Evolutionary conservation across 2,888 invertebrate species (phyloP).

Genomic region (Chrysomela aeneicollis): DNA sequence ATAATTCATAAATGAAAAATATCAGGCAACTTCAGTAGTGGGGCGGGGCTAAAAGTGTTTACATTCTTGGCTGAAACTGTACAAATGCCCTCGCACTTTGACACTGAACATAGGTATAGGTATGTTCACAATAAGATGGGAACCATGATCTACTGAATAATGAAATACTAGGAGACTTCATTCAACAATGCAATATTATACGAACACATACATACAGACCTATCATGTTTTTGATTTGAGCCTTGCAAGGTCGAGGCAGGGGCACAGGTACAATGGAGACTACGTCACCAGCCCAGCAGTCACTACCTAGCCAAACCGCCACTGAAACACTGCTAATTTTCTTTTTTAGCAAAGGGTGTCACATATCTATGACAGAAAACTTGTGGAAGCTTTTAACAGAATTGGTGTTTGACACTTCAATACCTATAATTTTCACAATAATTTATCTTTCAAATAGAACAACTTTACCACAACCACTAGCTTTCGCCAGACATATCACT

Average conservation of each 20-base stretch:
- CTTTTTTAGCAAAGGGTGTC: constrained; percentile 31
- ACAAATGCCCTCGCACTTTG: constrained; percentile 19
- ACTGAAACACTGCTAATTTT: constrained; percentile 37
- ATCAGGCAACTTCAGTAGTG: constrained; percentile 51
- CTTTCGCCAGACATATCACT: constrained; percentile 58
- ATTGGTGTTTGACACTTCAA: constrained; percentile 26
- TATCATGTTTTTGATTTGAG: constrained; percentile 54
- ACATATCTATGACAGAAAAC: constrained; percentile 51
- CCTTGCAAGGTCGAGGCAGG: constrained; percentile 54
- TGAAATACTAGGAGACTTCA: neutral
- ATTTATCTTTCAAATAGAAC: constrained; percentile 42
- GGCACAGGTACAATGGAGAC: constrained; percentile 61
- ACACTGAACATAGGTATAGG: constrained; percentile 38
- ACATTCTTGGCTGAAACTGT: constrained; percentile 52
- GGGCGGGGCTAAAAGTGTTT: constrained; percentile 63
- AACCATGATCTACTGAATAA: neutral
- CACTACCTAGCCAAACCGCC: constrained; percentile 56
- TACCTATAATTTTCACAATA: constrained; percentile 37
- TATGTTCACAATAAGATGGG: neutral
- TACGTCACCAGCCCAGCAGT: constrained; percentile 62
- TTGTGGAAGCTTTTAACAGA: constrained; percentile 26
- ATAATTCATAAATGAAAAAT: constrained; percentile 51
- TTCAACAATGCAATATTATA: constrained; percentile 6
- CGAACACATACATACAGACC: constrained; percentile 48
- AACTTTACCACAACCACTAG: constrained; percentile 50